phyloP scores from a whole-genome alignment of 2,113 vertebrate species.

The Cercocebus atys region DNA sequence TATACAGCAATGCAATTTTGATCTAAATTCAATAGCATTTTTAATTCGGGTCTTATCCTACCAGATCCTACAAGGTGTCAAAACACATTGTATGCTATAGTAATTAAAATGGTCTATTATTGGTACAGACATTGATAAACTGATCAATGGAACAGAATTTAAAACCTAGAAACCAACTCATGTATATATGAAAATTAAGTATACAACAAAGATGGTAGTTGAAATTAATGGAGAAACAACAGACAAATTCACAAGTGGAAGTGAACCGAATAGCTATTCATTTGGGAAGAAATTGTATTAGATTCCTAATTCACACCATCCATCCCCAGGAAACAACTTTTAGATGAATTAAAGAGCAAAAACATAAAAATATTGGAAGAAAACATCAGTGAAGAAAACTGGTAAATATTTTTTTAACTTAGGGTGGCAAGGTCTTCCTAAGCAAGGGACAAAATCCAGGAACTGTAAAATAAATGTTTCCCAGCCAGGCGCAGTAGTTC shows the following conservation, averaged over 20 bases:
- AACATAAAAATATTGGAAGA: not conserved
- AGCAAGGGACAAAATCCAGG: not conserved
- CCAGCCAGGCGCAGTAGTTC: not conserved
- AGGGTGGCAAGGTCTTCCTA: not conserved
- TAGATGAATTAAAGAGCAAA: conserved; percentile 11
- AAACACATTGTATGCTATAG: not conserved
- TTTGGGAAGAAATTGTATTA: not conserved
- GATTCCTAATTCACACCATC: not conserved
- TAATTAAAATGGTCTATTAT: not conserved
- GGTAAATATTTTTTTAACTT: not conserved
- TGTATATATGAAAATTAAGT: conserved; percentile 39
- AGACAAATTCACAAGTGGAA: not conserved
- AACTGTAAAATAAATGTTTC: not conserved
- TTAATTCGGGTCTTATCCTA: not conserved
- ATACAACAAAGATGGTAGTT: not conserved
- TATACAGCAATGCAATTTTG: not conserved
- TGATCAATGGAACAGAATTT: not conserved
- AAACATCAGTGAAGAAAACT: not conserved
- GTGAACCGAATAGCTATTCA: not conserved
- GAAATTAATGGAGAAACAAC: not conserved
- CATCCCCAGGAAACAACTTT: conserved; percentile 7
- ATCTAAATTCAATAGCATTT: conserved; percentile 27
- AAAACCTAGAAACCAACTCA: conserved; percentile 38
- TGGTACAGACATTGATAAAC: not conserved
- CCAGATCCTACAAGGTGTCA: not conserved